A percentile compares a stretch with the other conserved stretches of the same genome.
Evolutionary conservation across 2,888 invertebrate species (phyloP).

Genomic region (Synanthedon vespiformis): DNA sequence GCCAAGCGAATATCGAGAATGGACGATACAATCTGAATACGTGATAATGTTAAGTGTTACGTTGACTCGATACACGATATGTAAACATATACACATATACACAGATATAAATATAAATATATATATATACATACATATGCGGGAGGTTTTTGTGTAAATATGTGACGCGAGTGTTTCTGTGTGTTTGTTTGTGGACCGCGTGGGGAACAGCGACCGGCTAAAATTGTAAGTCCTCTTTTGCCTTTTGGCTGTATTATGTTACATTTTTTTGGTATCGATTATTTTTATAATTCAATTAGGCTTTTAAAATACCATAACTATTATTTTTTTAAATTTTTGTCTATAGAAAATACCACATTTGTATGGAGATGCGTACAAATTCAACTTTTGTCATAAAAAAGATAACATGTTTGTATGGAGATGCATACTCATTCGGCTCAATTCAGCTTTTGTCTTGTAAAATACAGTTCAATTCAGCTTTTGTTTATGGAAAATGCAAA

Average conservation of each 20-base stretch:
- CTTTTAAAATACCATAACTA: too few species aligned
- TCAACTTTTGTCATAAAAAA: too few species aligned
- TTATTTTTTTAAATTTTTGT: too few species aligned
- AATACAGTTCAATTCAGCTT: too few species aligned
- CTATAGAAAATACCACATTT: too few species aligned
- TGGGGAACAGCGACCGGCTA: neutral
- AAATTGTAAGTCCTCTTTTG: neutral
- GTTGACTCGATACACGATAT: conserved; percentile 16
- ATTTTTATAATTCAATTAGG: too few species aligned
- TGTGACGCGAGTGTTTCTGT: neutral
- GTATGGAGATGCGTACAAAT: too few species aligned
- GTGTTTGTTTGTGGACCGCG: neutral
- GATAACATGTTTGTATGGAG: too few species aligned
- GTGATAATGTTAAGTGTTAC: conserved; percentile 68
- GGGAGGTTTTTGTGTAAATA: conserved; percentile 21
- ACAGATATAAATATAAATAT: too few species aligned
- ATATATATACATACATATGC: neutral
- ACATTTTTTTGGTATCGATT: neutral
- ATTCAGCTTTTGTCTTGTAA: too few species aligned
- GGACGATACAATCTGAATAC: conserved; percentile 64
- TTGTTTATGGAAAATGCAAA: too few species aligned
- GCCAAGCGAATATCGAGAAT: conserved; percentile 47
- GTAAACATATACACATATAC: conserved; percentile 6
- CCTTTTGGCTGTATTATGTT: neutral
- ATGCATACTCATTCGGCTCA: too few species aligned